A percentile compares a stretch with the other conserved stretches of the same genome.
These are phyloP conservation scores for Drosophila trapezifrons DNA, from an alignment of 1,140 invertebrate species.

Conservation along the genomic window DNA sequence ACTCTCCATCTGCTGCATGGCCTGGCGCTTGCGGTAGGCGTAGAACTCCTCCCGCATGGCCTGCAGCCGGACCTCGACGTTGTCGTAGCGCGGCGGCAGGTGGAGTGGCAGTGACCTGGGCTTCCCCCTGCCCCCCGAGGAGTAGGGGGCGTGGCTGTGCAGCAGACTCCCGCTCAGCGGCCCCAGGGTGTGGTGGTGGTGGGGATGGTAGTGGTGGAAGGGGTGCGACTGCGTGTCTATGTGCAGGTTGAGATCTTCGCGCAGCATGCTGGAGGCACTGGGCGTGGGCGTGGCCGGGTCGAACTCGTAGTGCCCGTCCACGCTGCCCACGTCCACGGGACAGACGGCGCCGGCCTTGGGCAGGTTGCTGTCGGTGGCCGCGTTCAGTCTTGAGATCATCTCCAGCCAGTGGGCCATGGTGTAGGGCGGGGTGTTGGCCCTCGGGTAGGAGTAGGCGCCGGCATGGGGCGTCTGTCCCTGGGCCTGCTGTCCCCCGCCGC, in stretches of 20 bases:
- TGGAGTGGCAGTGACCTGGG: conserved; percentile 72
- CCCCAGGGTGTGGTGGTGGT: conserved; percentile 62
- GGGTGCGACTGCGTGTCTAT: conserved; percentile 65
- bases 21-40: conserved; percentile 94
- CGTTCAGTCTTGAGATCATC: conserved; percentile 85
- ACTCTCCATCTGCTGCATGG: conserved; percentile 88
- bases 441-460: conserved; percentile 47
- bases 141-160: conserved; percentile 67
- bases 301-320: conserved; percentile 98
- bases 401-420: conserved; percentile 87
- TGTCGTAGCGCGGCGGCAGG: conserved; percentile 88
- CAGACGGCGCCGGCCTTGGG: conserved; percentile 74
- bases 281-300: conserved; percentile 91
- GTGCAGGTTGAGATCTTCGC: conserved; percentile 81
- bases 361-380: conserved; percentile 85
- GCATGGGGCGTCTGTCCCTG: conserved; percentile 61
- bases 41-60: conserved; percentile 98
- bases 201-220: conserved; percentile 42
- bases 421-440: conserved; percentile 85
- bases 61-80: conserved; percentile 95
- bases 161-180: conserved; percentile 79
- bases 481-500: conserved; percentile 56
- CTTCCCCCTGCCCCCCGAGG: conserved; percentile 26
- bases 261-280: conserved; percentile 87
- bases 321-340: conserved; percentile 91